Evolutionary conservation across 2,888 invertebrate species (phyloP), one percentile per base, ranked within the genome.

Genomic region (Apodemia mormo): DNA sequence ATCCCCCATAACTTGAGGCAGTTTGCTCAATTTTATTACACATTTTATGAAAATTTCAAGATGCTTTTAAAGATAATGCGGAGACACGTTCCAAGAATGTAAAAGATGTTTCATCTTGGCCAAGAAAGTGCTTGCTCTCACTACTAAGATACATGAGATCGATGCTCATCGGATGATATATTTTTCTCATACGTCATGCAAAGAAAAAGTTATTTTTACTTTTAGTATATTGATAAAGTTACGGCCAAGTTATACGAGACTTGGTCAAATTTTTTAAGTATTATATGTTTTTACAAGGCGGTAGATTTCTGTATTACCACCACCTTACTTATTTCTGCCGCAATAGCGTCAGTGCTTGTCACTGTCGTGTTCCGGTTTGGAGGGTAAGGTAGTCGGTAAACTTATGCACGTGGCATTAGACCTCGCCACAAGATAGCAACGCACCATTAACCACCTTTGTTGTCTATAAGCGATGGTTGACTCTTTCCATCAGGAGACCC

Each of bases 11-110:
- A 61, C 30, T 61, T 33, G 12, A 33, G 58, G 58, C 33, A 61
- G 58, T 33, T 30, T 33, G 58, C 30, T 30, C 10, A 61, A 30
- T 61, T 61, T 61, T 61, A 61, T 61, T 61, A 61, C 58, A 61
- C 29, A 33, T 61, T 61, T 61, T 61, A 33, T 61, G 58, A 30
- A 61, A 30, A 61, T 61, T 61, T 61, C 33, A 61, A 61, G 14
- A 61, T 61, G 61, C 61, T 61, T 33, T 61, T 61, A 61, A 33
- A 61, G 61, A 61, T 61, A 61, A 61, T 30, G 61, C 30, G 33
- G 14, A 61, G 61, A 33, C 61, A 33, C 61, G 52, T 30, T 61
- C 61, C 61, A 61, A 61, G 61, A 61, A 61, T 61, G 33, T 61
- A 61, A 61, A 61, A 33, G 33, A 61, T 61, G 61, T 33, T 58